Evolutionary conservation across 2,888 invertebrate genomes (phyloP).

Genomic region (Zygogramma bicolorata): DNA sequence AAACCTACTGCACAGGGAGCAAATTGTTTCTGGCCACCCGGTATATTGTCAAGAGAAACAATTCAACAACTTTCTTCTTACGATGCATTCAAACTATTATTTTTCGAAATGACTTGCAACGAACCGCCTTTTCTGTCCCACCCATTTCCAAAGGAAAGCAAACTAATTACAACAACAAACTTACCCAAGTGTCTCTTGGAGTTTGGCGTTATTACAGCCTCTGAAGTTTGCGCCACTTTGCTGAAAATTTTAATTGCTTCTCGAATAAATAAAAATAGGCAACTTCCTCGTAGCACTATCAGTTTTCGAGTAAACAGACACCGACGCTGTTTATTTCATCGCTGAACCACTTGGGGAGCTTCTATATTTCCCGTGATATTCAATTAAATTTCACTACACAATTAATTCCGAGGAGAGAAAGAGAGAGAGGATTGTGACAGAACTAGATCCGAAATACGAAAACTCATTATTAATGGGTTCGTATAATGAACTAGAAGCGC

Average conservation of each 20-base stretch:
- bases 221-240: conserved; percentile 60
- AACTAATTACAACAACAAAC: conserved; percentile 36
- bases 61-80: too few relatives aligned
- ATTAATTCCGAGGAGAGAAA: background rate
- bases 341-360: background rate
- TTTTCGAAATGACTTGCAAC: background rate
- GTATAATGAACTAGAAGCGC: background rate
- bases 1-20: too few relatives aligned
- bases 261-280: conserved; percentile 34
- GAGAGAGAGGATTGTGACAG: background rate
- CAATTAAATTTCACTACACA: background rate
- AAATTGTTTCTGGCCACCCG: too few relatives aligned
- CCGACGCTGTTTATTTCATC: conserved; percentile 13
- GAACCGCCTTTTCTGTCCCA: background rate
- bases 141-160: background rate
- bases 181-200: conserved; percentile 64
- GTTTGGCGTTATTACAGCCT: conserved; percentile 60
- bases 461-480: background rate
- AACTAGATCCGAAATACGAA: background rate
- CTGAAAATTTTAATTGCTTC: conserved; percentile 39
- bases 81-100: background rate
- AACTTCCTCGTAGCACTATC: conserved; percentile 8
- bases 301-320: background rate
- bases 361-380: background rate
- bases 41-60: too few relatives aligned